Conservation (phyloP, 2,888 invertebrate genomes). For the Nephrotoma appendiculata region DNA sequence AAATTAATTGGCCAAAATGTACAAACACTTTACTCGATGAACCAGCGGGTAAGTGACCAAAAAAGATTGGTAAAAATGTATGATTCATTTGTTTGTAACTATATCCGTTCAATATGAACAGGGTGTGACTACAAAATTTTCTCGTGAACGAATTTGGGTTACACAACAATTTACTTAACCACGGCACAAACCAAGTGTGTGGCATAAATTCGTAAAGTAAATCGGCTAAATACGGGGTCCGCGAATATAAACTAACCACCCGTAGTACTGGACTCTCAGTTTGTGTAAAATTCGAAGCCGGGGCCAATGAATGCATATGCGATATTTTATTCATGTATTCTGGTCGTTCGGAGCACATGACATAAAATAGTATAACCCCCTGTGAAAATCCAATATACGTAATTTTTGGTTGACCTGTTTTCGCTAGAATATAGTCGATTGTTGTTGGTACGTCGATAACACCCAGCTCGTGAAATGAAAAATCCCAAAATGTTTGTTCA, state of each 20-base stretch:
- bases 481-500: constrained; percentile 38
- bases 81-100: constrained; percentile 36
- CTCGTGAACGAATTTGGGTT: constrained; percentile 33
- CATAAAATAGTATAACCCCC: constrained; percentile 48
- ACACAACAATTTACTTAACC: constrained; percentile 37
- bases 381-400: constrained; percentile 57
- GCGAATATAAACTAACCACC: background rate
- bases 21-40: constrained; percentile 45
- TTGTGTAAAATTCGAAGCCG: constrained; percentile 18
- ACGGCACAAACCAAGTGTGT: constrained; percentile 32
- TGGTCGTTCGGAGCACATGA: constrained; percentile 40
- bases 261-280: background rate
- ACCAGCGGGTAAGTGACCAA: constrained; percentile 45
- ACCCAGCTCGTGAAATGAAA: constrained; percentile 57
- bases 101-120: constrained; percentile 45
- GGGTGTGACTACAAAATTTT: constrained; percentile 40
- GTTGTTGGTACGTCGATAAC: constrained; percentile 49
- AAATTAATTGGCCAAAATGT: constrained; percentile 40
- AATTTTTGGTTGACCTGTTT: constrained; percentile 35
- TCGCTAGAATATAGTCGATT: constrained; percentile 40
- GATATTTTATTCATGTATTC: constrained; percentile 45
- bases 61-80: constrained; percentile 38
- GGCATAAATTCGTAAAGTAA: constrained; percentile 43
- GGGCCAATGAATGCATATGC: constrained; percentile 45
- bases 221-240: background rate